phyloP scores from a whole-genome alignment of 2,888 invertebrate genomes.

The Andricus curvator region DNA sequence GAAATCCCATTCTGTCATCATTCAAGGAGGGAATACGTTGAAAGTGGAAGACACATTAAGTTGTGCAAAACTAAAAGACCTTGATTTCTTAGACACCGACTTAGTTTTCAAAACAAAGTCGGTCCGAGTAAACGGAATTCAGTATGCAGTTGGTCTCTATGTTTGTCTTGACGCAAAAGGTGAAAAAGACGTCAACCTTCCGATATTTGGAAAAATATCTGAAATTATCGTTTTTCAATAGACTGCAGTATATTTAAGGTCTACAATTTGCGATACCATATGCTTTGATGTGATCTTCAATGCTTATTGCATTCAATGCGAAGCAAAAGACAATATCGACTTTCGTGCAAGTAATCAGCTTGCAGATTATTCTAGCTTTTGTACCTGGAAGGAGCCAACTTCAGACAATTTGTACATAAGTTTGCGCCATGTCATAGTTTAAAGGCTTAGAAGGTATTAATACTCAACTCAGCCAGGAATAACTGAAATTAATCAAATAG shows the following conservation, averaged over 20 bases:
- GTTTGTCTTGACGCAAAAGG: conserved; percentile 44
- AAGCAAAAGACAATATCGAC: not conserved
- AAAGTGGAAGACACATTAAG: conserved; percentile 44
- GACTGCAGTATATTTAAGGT: conserved; percentile 42
- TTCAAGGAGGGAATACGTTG: conserved; percentile 10
- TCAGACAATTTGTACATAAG: not conserved
- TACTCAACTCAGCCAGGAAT: too few relatives aligned
- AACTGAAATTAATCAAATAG: too few relatives aligned
- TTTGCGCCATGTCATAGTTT: not conserved
- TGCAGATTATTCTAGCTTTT: not conserved
- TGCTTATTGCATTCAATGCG: conserved; percentile 41
- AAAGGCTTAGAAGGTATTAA: too few relatives aligned
- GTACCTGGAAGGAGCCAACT: not conserved
- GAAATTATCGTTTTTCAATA: conserved; percentile 44
- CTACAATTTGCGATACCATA: conserved; percentile 45
- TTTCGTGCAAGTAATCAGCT: not conserved
- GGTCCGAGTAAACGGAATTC: conserved; percentile 47
- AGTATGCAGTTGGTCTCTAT: conserved; percentile 42
- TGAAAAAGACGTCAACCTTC: conserved; percentile 43
- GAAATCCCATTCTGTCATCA: not conserved
- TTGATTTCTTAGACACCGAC: conserved; percentile 42
- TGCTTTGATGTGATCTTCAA: conserved; percentile 47
- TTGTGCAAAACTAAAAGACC: conserved; percentile 29
- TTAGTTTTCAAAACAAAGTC: conserved; percentile 37
- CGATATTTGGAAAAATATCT: conserved; percentile 48